phyloP scores from a whole-genome alignment of 2,888 invertebrate genomes.

The Cantharis rufa region DNA sequence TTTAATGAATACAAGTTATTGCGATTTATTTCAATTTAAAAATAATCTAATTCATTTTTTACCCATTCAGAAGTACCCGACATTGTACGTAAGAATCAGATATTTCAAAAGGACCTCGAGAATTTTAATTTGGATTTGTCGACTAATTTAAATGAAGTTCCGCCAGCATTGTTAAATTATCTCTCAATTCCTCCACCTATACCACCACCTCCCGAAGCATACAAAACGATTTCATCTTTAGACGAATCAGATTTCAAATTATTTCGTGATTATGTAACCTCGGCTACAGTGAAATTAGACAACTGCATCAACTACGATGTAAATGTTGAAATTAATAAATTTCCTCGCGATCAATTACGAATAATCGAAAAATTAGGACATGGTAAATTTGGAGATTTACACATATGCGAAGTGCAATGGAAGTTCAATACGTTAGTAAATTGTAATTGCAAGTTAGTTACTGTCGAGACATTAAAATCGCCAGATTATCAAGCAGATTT shows the following conservation, averaged over 20 bases:
- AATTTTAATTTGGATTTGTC: conserved; percentile 49
- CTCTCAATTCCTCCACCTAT: conserved; percentile 66
- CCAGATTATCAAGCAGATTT: conserved; percentile 70
- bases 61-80: conserved; percentile 64
- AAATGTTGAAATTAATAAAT: conserved; percentile 61
- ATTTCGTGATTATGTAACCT: conserved; percentile 52
- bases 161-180: conserved; percentile 60
- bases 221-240: conserved; percentile 59
- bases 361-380: conserved; percentile 78
- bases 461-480: conserved; percentile 72
- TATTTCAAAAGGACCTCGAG: conserved; percentile 55
- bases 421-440: conserved; percentile 28
- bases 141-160: conserved; percentile 52
- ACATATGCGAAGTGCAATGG: conserved; percentile 63
- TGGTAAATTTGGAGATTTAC: conserved; percentile 77
- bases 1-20: background rate
- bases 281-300: conserved; percentile 54
- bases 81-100: conserved; percentile 64
- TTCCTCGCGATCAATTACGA: conserved; percentile 73
- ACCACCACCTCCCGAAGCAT: conserved; percentile 71
- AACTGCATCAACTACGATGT: conserved; percentile 59
- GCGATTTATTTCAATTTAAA: background rate
- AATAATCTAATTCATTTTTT: background rate
- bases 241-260: conserved; percentile 50
- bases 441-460: conserved; percentile 62